Base-by-base conservation (phyloP, 2,797 vertebrate genomes). In the Acestrorhynchus altus region DNA sequence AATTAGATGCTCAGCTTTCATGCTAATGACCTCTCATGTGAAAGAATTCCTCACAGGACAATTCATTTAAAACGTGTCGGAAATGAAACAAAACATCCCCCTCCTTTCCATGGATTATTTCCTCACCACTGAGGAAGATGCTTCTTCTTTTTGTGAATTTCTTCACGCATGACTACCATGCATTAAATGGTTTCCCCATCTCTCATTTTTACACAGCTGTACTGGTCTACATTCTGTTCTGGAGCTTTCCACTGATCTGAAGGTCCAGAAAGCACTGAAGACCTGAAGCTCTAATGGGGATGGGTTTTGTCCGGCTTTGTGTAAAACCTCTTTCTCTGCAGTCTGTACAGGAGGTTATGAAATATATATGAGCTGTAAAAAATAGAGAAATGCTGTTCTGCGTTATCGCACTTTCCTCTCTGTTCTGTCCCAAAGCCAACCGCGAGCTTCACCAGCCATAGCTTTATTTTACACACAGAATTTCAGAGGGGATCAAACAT, bases 221-320 rank as follows among this genome's bases (percentile, higher is more conserved):
- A 8, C 26, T 31, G 52, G 52, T 24, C 52, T 60, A 39, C 8
- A 16, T 63, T 10, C n/a, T 9, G 16, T n/a, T 11, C 59, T n/a
- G 18, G 59, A 39, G 31, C 31, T 24, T 31, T 39, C 28, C 49
- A n/a, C 16, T 59, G 35, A 31, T 71, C 54, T 16, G 59, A 78
- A 57, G 22, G 35, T 26, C 68, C 35, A 15, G 69, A 52, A n/a
- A 47, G 78, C 20, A n/a, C 54, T 68, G 74, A 16, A 22, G 22
- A 20, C 63, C 28, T 68, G 31, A 18, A 73, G 24, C 10, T 49
- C 46, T 35, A 61, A 61, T 61, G 12, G 1, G 59, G 74, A 74
- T 0, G 26, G 6, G 52, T 79, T 20, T 24, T 4, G 10, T 20
- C 20, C 0, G 31, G 12, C 52, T 52, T 74, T 68, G 20, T 16